A percentile compares a stretch with the other conserved stretches of the same genome.
These are phyloP conservation scores for Schizotus pectinicornis DNA, from an alignment of 2,888 invertebrate species.

Conservation along the genomic window DNA sequence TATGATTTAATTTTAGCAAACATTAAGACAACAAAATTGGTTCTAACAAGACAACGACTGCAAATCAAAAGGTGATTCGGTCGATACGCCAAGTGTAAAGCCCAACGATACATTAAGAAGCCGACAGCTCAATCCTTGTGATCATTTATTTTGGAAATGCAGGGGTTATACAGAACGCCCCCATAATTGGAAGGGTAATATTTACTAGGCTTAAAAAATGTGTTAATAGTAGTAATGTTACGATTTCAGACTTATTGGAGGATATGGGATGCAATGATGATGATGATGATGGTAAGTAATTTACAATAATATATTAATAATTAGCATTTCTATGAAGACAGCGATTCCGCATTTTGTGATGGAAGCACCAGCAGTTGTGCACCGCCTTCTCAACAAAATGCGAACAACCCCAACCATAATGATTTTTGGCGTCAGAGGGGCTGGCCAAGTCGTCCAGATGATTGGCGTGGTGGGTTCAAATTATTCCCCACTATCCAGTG, in stretches of 20 bases:
- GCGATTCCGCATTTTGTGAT: neutral
- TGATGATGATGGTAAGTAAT: too few species aligned
- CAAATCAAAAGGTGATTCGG: neutral
- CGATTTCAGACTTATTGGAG: neutral
- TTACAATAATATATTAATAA: too few species aligned
- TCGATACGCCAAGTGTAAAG: too few species aligned
- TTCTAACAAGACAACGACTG: neutral
- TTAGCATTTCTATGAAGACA: too few species aligned
- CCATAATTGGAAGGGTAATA: slow-evolving; percentile 7
- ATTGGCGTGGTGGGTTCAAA: slow-evolving; percentile 14
- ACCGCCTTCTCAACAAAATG: too few species aligned
- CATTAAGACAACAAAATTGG: too few species aligned
- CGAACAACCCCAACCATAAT: slow-evolving; percentile 16
- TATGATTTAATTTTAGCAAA: neutral
- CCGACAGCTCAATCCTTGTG: slow-evolving; percentile 28
- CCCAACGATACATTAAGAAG: slow-evolving; percentile 13
- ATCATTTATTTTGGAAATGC: slow-evolving; percentile 26
- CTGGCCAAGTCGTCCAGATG: slow-evolving; percentile 7
- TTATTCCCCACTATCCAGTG: neutral
- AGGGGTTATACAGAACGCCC: slow-evolving; percentile 24
- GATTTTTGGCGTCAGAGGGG: slow-evolving; percentile 20
- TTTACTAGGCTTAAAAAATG: too few species aligned
- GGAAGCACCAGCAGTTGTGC: neutral
- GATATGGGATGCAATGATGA: neutral
- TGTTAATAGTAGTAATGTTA: neutral